These are phyloP conservation scores for Hemistola chrysoprasaria DNA, from an alignment of 2,888 invertebrate species.

Conservation along the genomic window DNA sequence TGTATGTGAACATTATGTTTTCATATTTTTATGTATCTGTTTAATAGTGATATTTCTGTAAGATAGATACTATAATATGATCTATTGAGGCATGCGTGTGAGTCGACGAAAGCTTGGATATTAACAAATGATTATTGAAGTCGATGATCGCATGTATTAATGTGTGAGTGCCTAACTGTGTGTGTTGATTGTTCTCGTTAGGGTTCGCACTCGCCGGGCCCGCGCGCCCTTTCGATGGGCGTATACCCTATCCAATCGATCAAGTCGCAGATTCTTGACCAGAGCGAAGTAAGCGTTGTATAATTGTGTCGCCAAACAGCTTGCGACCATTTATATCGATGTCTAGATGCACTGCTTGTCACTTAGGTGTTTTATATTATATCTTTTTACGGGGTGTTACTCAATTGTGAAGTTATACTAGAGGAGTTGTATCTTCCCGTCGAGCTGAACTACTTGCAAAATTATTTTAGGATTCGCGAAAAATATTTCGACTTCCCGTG, in stretches of 20 bases:
- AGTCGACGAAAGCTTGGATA: conserved; percentile 51
- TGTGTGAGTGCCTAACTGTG: conserved; percentile 84
- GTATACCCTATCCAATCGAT: conserved; percentile 94
- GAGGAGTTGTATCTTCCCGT: no score
- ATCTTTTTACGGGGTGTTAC: no score
- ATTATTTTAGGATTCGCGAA: no score
- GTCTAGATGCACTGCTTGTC: conserved; percentile 81
- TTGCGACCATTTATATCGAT: conserved; percentile 72
- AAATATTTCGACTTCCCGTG: no score
- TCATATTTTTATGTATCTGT: conserved; percentile 45
- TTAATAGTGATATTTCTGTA: conserved; percentile 48
- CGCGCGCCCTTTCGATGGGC: conserved; percentile 94
- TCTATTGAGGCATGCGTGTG: conserved; percentile 62
- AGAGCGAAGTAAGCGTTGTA: conserved; percentile 92
- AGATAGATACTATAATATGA: conserved; percentile 39
- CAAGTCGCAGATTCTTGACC: conserved; percentile 93
- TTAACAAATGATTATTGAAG: conserved; percentile 46
- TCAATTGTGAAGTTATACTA: no score
- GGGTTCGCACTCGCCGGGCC: conserved; percentile 96
- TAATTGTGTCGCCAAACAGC: conserved; percentile 66
- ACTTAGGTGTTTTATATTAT: conserved; percentile 68
- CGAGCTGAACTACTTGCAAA: no score
- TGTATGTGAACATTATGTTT: conserved; percentile 63
- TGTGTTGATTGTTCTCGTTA: conserved; percentile 82
- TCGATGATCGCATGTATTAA: conserved; percentile 61